Percentiles rank a stretch among this genome's conserved stretches.
Evolutionary conservation across 2,797 vertebrate species (phyloP).

Genomic region (Lophura swinhoii): DNA sequence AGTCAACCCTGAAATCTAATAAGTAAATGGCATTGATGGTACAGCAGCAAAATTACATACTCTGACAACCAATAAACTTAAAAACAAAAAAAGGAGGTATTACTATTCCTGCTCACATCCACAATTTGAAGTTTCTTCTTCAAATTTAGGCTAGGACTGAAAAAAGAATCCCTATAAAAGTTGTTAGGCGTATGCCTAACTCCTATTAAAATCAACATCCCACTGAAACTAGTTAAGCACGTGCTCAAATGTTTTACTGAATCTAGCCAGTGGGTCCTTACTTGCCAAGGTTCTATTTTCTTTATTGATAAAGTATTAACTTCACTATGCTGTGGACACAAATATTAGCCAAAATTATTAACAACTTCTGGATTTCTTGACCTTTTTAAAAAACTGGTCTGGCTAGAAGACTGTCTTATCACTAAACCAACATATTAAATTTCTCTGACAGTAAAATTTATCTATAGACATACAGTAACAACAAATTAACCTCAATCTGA

Average conservation of each 20-base stretch:
- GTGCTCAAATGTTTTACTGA: conserved; percentile 21
- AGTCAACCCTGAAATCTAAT: not conserved
- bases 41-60: not conserved
- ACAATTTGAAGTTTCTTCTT: conserved; percentile 20
- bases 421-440: conserved; percentile 75
- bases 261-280: not conserved
- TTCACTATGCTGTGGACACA: conserved; percentile 27
- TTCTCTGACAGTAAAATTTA: conserved; percentile 75
- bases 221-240: not conserved
- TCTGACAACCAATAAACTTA: not conserved
- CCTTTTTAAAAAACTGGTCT: conserved; percentile 23
- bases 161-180: not conserved
- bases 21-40: not conserved
- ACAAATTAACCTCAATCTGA: conserved; percentile 82
- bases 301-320: conserved; percentile 36
- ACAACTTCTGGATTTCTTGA: conserved; percentile 27
- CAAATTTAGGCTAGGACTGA: not conserved
- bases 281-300: conserved; percentile 20
- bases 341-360: conserved; percentile 52
- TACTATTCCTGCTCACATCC: not conserved
- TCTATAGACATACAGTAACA: conserved; percentile 78
- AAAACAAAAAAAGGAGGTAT: conserved; percentile 19
- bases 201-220: conserved; percentile 41
- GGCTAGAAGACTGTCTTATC: conserved; percentile 73
- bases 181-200: not conserved